Percentiles rank a stretch among this genome's conserved stretches.
Conservation (phyloP, 2,113 vertebrate species). For the Aix galericulata region DNA sequence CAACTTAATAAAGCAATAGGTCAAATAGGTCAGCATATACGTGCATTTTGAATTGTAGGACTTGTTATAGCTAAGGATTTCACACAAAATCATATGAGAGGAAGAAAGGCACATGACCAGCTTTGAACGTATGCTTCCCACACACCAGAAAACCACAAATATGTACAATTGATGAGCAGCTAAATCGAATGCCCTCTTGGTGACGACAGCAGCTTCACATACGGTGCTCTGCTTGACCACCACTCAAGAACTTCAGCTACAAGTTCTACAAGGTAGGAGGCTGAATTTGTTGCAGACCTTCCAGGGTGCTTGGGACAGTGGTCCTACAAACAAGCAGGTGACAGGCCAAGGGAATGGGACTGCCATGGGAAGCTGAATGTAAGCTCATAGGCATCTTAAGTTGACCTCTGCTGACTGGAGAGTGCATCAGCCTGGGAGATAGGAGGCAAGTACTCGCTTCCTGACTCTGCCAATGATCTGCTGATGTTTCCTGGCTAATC, state of each 20-base stretch:
- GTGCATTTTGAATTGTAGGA: neutral
- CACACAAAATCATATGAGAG: constrained; percentile 36
- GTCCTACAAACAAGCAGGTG: neutral
- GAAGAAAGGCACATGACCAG: constrained; percentile 4
- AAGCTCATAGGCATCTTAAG: neutral
- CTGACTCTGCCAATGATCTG: neutral
- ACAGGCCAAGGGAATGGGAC: neutral
- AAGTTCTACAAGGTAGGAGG: neutral
- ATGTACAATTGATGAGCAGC: neutral
- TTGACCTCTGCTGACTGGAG: neutral
- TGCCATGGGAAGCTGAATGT: rapidly evolving
- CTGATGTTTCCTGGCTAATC: neutral
- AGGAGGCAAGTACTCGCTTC: neutral
- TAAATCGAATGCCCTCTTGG: neutral
- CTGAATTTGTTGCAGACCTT: neutral
- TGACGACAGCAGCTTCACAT: neutral
- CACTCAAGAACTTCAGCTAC: neutral
- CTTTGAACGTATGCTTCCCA: neutral
- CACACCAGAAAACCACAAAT: constrained; percentile 33
- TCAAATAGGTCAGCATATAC: neutral
- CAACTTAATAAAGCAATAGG: neutral
- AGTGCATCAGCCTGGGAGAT: neutral
- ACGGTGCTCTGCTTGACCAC: neutral
- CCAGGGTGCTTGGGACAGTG: neutral
- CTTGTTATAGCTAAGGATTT: neutral